A percentile compares a stretch with the other conserved stretches of the same genome.
These are phyloP conservation scores for Hoplostethus mediterraneus DNA, from an alignment of 2,797 vertebrate genomes.

Conservation along the genomic window DNA sequence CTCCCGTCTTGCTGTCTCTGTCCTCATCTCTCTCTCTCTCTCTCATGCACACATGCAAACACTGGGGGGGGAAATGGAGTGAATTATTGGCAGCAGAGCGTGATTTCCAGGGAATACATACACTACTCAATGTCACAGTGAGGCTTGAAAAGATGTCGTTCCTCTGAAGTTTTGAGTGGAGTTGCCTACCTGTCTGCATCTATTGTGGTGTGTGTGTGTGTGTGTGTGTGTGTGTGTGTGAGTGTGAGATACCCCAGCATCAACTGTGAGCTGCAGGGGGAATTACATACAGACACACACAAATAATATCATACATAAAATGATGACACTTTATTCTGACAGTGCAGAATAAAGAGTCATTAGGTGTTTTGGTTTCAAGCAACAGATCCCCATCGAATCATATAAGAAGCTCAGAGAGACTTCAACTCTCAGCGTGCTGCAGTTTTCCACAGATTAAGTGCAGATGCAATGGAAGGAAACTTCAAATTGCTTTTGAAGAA, in stretches of 20 bases:
- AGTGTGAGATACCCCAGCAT: no score
- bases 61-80: background rate
- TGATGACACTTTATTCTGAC: no score
- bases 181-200: background rate
- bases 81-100: background rate
- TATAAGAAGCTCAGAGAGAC: background rate
- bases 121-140: constrained; percentile 45
- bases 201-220: background rate
- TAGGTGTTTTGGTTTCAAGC: constrained; percentile 16
- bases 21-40: no score
- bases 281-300: no score
- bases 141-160: constrained; percentile 35
- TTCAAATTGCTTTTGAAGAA: background rate
- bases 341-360: background rate
- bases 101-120: constrained; percentile 15
- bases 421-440: constrained; percentile 8
- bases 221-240: background rate
- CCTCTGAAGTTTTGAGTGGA: constrained; percentile 26
- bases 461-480: constrained; percentile 30
- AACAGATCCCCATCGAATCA: constrained; percentile 20
- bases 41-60: background rate
- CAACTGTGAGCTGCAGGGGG: no score
- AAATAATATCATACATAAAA: no score
- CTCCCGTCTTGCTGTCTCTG: background rate
- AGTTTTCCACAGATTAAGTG: constrained; percentile 28